Conservation (phyloP, 1,140 invertebrate species). For the Artemia franciscana region DNA sequence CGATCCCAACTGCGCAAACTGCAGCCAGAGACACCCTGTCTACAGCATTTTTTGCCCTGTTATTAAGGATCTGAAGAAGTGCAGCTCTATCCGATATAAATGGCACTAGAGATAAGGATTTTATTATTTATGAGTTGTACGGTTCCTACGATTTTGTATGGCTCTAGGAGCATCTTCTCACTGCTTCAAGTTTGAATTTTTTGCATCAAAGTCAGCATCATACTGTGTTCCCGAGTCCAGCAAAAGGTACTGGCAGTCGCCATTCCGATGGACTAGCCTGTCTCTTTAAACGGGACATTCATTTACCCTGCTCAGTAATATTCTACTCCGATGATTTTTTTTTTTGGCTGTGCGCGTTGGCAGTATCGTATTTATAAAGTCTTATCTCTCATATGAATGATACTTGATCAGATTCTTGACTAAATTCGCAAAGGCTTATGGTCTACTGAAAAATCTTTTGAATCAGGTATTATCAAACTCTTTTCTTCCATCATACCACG, state of each 20-base stretch:
- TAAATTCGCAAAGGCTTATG: neutral
- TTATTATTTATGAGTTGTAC: neutral
- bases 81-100: too few relatives aligned
- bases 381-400: neutral
- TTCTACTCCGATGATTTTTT: too few relatives aligned
- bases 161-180: neutral
- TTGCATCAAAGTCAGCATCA: neutral
- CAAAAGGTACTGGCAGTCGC: neutral
- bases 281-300: too few relatives aligned
- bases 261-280: too few relatives aligned
- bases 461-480: neutral
- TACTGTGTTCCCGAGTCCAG: neutral
- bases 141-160: neutral
- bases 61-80: too few relatives aligned
- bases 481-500: neutral
- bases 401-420: neutral
- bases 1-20: too few relatives aligned
- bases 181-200: neutral
- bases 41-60: too few relatives aligned
- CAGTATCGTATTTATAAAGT: neutral
- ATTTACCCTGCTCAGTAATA: too few relatives aligned
- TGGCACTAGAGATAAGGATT: neutral
- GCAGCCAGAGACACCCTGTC: too few relatives aligned
- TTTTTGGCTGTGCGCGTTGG: too few relatives aligned
- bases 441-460: neutral